Evolutionary conservation across 2,797 vertebrate genomes (phyloP), one percentile per base, ranked within the genome.

Genomic region (Melanotaenia maccullochi): DNA sequence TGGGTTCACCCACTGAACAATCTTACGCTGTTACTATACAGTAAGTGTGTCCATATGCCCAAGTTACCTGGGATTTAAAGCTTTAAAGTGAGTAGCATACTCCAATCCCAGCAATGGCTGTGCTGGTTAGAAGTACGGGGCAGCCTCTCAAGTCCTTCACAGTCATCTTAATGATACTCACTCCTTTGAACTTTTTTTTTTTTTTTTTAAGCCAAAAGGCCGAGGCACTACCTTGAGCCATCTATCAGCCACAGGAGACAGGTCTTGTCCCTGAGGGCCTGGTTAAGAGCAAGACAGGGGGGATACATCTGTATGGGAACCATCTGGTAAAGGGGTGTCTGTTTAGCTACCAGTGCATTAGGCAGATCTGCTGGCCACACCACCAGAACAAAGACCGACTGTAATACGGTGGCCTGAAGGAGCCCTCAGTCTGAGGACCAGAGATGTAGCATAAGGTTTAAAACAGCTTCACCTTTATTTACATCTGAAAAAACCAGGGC

Each of bases 241-340:
- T 91, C 89, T 76, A 89, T 90, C 87, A 87, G 78, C 74, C 83
- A 79, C 79, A 65, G 77, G 75, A 89, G 89, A 90, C 88, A 79
- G 77, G 55, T 62, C 75, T 22, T 25, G 83, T 88, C 85, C 89
- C 89, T 62, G 58, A 78, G 83, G 86, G 84, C 60, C 65, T 60
- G 86, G 74, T 73, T 84, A 82, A 84, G 81, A 85, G 78, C 24
- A 13, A 62, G n/a, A 22, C n/a, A 11, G n/a, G 47, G 56, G 78
- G 68, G 83, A 36, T 30, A 56, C 78, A 79, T 89, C 80, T 89
- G 89, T 87, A 90, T 82, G 66, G 78, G 70, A 92, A 87, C 85
- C 91, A 92, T 90, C 87, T 93, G 90, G 77, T 86, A 18, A 65
- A 67, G 38, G 32, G 47, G 28, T 47, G 52, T 75, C 63, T 56